phyloP scores from a whole-genome alignment of 2,888 invertebrate genomes.

The Hirtodrosophila alboralis region DNA sequence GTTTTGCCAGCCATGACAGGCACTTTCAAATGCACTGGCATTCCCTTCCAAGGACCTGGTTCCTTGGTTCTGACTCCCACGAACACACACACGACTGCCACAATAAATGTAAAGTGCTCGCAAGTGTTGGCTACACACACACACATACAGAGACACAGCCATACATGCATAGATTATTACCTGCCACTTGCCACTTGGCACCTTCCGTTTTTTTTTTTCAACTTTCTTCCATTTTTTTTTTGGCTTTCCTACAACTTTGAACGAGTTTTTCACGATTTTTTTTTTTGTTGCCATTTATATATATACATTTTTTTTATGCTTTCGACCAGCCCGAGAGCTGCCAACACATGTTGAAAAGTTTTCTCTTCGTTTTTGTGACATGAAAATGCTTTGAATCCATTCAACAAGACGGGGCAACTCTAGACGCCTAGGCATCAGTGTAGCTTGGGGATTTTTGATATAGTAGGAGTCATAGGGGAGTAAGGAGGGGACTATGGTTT shows the following conservation, averaged over 20 bases:
- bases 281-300: slow-evolving; percentile 21
- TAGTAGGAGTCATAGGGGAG: background rate
- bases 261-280: slow-evolving; percentile 69
- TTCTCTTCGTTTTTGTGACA: slow-evolving; percentile 72
- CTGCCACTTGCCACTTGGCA: slow-evolving; percentile 81
- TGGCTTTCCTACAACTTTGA: slow-evolving; percentile 46
- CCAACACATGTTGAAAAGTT: slow-evolving; percentile 78
- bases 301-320: slow-evolving; percentile 20
- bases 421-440: slow-evolving; percentile 13
- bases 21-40: slow-evolving; percentile 69
- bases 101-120: slow-evolving; percentile 78
- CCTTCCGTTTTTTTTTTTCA: slow-evolving; percentile 47
- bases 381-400: slow-evolving; percentile 78
- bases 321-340: slow-evolving; percentile 60
- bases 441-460: background rate
- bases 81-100: slow-evolving; percentile 54
- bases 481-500: background rate
- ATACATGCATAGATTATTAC: slow-evolving; percentile 75
- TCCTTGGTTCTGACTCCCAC: background rate
- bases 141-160: slow-evolving; percentile 3
- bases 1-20: slow-evolving; percentile 64
- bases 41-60: background rate
- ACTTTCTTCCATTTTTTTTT: slow-evolving; percentile 19
- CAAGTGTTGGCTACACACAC: slow-evolving; percentile 67
- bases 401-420: slow-evolving; percentile 58